Conservation (phyloP, 2,113 vertebrate species). For the Engraulis encrasicolus region DNA sequence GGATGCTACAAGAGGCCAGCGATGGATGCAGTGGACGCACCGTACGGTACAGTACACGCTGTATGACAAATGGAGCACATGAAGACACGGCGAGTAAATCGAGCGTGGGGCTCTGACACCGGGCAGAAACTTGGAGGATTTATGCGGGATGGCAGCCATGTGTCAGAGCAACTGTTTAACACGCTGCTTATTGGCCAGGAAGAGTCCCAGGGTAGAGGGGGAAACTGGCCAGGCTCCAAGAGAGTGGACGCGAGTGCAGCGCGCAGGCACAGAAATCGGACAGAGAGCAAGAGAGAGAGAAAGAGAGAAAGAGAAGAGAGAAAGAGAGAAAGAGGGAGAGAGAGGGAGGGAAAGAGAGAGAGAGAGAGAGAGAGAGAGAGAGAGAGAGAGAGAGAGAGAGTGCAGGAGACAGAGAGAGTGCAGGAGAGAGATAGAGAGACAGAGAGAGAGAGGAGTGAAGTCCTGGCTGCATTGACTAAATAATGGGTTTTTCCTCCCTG, state of each 20-base stretch:
- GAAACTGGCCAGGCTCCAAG: constrained; percentile 6
- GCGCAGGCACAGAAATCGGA: too few species aligned
- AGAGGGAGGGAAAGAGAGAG: neutral
- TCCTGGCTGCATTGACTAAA: neutral
- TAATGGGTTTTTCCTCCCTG: neutral
- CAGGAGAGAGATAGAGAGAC: too few species aligned
- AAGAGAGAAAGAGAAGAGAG: too few species aligned
- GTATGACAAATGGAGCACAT: neutral
- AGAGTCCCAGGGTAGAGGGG: neutral
- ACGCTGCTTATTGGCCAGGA: neutral
- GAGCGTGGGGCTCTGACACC: neutral
- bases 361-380: neutral
- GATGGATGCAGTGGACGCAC: neutral
- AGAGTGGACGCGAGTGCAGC: neutral
- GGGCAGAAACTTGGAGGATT: neutral
- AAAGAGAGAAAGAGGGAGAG: neutral
- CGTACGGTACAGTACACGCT: too few species aligned
- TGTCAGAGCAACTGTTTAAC: constrained; percentile 12
- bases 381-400: neutral
- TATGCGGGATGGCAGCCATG: neutral
- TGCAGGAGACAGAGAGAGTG: too few species aligned
- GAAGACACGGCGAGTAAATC: neutral
- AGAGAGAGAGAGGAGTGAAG: neutral
- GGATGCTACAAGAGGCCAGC: too few species aligned
- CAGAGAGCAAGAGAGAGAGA: too few species aligned